phyloP scores from a whole-genome alignment of 2,797 vertebrate species.

The Iguana delicatissima region DNA sequence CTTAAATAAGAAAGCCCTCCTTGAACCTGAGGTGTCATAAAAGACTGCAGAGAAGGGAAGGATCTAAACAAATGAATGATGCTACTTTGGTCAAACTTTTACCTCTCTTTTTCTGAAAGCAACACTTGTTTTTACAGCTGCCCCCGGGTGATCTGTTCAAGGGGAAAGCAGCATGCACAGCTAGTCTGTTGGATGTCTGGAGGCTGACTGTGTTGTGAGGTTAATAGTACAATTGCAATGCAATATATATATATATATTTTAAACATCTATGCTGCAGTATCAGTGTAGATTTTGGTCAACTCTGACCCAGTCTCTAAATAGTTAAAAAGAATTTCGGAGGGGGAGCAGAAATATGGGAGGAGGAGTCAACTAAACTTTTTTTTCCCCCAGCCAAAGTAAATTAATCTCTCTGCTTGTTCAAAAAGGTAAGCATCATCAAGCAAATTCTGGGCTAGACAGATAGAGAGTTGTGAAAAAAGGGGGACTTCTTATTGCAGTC shows the following conservation, averaged over 20 bases:
- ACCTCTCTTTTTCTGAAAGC: background rate
- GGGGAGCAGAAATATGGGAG: slow-evolving; percentile 62
- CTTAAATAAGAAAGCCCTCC: background rate
- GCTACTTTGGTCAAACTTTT: background rate
- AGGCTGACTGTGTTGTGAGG: slow-evolving; percentile 22
- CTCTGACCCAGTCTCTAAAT: slow-evolving; percentile 67
- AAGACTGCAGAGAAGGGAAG: background rate
- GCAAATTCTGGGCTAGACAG: background rate
- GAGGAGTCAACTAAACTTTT: slow-evolving; percentile 69
- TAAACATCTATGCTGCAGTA: slow-evolving; percentile 29
- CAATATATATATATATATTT: slow-evolving; percentile 16
- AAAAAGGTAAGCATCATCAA: slow-evolving; percentile 50
- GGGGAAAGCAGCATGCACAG: too few species aligned
- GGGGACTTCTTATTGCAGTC: background rate
- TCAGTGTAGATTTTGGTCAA: slow-evolving; percentile 31
- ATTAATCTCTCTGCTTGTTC: slow-evolving; percentile 62
- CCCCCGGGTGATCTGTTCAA: slow-evolving; percentile 10
- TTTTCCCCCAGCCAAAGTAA: slow-evolving; percentile 55
- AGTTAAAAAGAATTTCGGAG: slow-evolving; percentile 72
- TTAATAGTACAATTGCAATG: background rate
- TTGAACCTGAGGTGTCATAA: slow-evolving; percentile 11
- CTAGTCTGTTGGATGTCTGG: background rate
- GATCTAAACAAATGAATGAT: background rate
- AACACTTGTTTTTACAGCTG: slow-evolving; percentile 61
- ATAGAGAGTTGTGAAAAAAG: background rate